Evolutionary conservation across 2,888 invertebrate genomes (phyloP).

Genomic region (Melanophora roralis): DNA sequence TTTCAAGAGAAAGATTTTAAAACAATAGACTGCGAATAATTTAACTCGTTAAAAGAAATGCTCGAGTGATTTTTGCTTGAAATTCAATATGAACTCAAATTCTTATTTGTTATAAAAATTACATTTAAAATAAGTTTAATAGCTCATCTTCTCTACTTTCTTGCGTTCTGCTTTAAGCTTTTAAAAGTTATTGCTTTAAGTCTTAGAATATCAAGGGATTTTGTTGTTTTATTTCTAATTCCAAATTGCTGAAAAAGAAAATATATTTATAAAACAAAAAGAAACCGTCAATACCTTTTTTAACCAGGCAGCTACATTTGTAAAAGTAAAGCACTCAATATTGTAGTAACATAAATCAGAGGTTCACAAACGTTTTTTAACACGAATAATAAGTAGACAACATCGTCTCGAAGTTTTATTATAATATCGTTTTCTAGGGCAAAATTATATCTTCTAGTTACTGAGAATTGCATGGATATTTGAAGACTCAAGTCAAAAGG

Average conservation of each 20-base stretch:
- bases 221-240: slow-evolving; percentile 3
- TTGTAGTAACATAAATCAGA: too few species aligned
- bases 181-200: background rate
- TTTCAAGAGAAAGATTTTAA: slow-evolving; percentile 40
- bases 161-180: background rate
- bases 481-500: too few species aligned
- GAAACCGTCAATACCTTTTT: slow-evolving; percentile 54
- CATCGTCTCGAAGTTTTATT: too few species aligned
- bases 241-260: background rate
- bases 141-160: too few species aligned
- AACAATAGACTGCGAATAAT: slow-evolving; percentile 11
- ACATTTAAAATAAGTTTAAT: background rate
- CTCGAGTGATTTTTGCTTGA: slow-evolving; percentile 49
- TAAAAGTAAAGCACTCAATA: slow-evolving; percentile 11
- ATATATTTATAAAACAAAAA: too few species aligned
- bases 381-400: too few species aligned
- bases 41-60: slow-evolving; percentile 44
- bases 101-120: background rate
- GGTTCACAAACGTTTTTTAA: too few species aligned
- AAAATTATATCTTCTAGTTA: too few species aligned
- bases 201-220: slow-evolving; percentile 9
- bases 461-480: too few species aligned
- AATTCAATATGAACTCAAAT: slow-evolving; percentile 36
- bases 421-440: too few species aligned
- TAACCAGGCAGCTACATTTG: slow-evolving; percentile 53